Percentiles rank a stretch among this genome's conserved stretches.
Evolutionary conservation across 2,113 vertebrate genomes (phyloP).

Genomic region (Psilopsiagon aurifrons): DNA sequence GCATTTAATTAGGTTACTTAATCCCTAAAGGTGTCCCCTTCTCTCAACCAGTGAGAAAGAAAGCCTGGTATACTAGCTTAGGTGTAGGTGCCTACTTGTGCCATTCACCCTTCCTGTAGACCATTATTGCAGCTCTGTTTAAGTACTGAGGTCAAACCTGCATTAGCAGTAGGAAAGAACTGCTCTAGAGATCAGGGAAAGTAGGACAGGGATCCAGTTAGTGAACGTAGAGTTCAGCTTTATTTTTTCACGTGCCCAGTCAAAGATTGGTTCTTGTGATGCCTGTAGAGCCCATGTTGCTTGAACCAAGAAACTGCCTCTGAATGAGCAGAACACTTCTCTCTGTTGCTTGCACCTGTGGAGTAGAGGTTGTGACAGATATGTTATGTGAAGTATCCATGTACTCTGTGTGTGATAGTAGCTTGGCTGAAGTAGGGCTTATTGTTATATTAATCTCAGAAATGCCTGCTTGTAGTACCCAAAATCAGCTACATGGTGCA

Average conservation of each 20-base stretch:
- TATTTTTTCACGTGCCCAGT: conserved; percentile 1
- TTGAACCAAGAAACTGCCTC: conserved; percentile 6
- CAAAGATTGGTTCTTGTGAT: conserved; percentile 8
- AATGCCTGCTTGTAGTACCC: conserved; percentile 1
- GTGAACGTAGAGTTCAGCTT: background rate
- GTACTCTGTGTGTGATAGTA: background rate
- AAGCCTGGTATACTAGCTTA: background rate
- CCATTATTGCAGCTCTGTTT: background rate
- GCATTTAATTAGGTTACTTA: background rate
- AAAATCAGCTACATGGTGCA: background rate
- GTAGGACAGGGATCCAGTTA: background rate
- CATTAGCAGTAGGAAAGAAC: background rate
- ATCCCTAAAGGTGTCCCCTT: background rate
- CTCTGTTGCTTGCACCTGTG: conserved; percentile 8
- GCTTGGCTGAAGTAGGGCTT: background rate
- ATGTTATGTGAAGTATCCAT: background rate
- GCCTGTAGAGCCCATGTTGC: background rate
- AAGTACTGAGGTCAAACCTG: background rate
- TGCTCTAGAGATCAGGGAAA: background rate
- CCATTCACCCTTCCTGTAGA: background rate
- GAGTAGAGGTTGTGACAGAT: conserved; percentile 25
- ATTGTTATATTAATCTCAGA: conserved; percentile 6
- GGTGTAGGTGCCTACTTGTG: background rate
- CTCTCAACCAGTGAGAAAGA: background rate
- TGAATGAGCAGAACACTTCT: conserved; percentile 4